Conservation (phyloP, 2,797 vertebrate genomes). For the Acanthurus tractus region DNA sequence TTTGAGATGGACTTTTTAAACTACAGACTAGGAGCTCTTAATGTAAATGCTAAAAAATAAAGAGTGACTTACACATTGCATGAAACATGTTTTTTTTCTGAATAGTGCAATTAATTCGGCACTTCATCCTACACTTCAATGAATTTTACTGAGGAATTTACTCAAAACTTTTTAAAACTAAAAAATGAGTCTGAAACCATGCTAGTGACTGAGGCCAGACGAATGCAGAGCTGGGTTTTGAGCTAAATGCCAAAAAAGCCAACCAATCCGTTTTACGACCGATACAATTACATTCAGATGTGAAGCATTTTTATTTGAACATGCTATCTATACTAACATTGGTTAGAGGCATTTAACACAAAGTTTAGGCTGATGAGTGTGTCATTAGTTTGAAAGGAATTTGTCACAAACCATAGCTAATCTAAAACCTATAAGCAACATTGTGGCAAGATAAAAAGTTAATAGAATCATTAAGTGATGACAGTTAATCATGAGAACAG, state of each 20-base stretch:
- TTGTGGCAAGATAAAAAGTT: neutral
- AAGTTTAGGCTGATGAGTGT: neutral
- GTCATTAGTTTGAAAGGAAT: neutral
- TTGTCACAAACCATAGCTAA: neutral
- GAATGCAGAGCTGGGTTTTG: neutral
- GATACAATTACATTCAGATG: too few species aligned
- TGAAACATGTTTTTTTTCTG: neutral
- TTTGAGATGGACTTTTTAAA: slow-evolving; percentile 14
- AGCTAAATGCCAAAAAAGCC: neutral
- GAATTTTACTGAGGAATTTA: neutral
- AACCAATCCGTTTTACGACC: too few species aligned
- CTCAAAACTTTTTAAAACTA: neutral
- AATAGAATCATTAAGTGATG: neutral
- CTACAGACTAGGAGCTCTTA: slow-evolving; percentile 1
- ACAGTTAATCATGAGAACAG: too few species aligned
- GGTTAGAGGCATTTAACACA: neutral
- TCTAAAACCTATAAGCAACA: neutral
- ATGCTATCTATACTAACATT: neutral
- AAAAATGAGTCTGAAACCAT: too few species aligned
- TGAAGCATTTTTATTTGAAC: neutral
- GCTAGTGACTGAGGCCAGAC: neutral
- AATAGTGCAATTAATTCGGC: neutral
- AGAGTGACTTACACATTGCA: slow-evolving; percentile 34
- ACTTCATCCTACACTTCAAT: neutral
- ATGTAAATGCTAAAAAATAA: slow-evolving; percentile 50